Evolutionary conservation across 2,888 invertebrate genomes (phyloP), one percentile per base, ranked within the genome.

Genomic region (Chalcis sispes): DNA sequence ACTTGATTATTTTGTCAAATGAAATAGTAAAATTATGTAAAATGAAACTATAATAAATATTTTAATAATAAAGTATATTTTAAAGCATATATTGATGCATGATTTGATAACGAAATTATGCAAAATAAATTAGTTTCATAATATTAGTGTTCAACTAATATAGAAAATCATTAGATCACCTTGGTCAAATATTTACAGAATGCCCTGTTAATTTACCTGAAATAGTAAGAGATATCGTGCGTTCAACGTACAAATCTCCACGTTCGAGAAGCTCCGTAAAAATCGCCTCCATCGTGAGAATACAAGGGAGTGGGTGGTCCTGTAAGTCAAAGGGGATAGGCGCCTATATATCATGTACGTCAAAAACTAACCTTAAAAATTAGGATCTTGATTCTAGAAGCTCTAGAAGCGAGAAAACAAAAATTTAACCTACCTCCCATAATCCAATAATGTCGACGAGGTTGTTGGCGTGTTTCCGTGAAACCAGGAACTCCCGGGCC

Each of bases 261-360:
- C 94, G 91, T 85, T 91, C 93, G 20, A 95, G 85, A 69, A 95
- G 86, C 83, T 93, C 93, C 25, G 91, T 90, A 85, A 95, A 95
- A 84, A 95, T 91, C 58, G 93, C 91, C 89, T 95, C 95, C 79
- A 94, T 86, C 23, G 94, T 93, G 62, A 94, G 90, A 81, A 95
- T 89, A 79, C 93, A 91, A 70, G 93, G 90, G 79, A 90, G 90
- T 40, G 84, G 83, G 4, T 83, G 82, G 58, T 86, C 85, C 87
- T 87, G 73, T 8, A 71, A 56, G 48, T 29, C 7, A 62, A 58
- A 50, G 2, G n/a, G 4, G 42, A n/a, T 65, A 42, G 7, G 56
- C 20, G 8, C n/a, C 5, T 15, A 64, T 61, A 52, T 58, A 58
- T 64, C 42, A 36, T 56, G 46, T 58, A 27, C 42, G 72, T 71